Percentiles rank a stretch among this genome's conserved stretches.
Evolutionary conservation across 1,140 invertebrate genomes (phyloP).

Genomic region (Tetragnatha versicolor): DNA sequence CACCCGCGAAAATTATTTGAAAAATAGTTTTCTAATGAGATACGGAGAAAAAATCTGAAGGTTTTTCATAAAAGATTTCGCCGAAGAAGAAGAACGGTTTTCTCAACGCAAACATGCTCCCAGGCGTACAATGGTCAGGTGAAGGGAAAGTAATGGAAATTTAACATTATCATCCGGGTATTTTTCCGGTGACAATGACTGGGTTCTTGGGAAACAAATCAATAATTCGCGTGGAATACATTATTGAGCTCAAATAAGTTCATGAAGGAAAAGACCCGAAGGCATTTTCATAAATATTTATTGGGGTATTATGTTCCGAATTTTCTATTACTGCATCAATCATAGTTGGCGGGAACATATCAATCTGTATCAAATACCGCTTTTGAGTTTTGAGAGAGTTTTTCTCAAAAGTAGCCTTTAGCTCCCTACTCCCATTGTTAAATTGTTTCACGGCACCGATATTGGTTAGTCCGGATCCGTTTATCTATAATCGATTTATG

Average conservation of each 20-base stretch:
- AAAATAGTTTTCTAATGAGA: constrained; percentile 21
- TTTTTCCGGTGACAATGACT: constrained; percentile 7
- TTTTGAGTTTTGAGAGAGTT: too few species aligned
- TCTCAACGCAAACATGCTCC: too few species aligned
- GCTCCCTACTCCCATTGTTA: too few species aligned
- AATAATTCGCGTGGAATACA: constrained; percentile 13
- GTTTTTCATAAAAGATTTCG: constrained; percentile 20
- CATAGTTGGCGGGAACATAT: neutral
- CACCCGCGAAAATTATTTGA: constrained; percentile 5
- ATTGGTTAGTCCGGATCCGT: too few species aligned
- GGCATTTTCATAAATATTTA: constrained; percentile 18
- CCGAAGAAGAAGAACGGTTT: too few species aligned
- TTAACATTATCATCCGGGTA: too few species aligned
- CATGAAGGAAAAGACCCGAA: neutral
- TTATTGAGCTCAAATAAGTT: constrained; percentile 3
- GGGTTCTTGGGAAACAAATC: constrained; percentile 2
- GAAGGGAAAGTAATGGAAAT: too few species aligned
- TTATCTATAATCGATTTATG: too few species aligned
- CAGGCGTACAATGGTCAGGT: too few species aligned
- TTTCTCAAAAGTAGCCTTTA: too few species aligned
- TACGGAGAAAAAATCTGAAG: neutral
- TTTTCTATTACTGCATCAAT: constrained; percentile 6
- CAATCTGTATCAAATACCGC: constrained; percentile 2
- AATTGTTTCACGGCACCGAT: too few species aligned
- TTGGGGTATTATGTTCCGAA: constrained; percentile 9